Evolutionary conservation across 2,113 vertebrate genomes (phyloP).

Genomic region (Ancistrus triradiatus): DNA sequence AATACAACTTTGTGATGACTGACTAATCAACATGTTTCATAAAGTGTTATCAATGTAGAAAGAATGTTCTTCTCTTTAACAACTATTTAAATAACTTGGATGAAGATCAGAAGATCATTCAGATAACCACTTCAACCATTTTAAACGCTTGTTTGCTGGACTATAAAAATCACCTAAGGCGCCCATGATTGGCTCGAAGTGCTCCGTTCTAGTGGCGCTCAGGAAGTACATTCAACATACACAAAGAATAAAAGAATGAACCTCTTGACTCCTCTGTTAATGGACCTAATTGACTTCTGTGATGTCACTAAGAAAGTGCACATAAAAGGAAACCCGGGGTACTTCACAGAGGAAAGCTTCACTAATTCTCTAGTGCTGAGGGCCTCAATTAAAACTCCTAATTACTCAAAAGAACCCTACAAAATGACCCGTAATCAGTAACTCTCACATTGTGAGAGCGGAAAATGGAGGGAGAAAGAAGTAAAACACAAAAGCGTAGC

Average conservation of each 20-base stretch:
- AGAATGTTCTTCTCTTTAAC: too few species aligned
- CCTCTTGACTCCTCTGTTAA: slow-evolving; percentile 52
- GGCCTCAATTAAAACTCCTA: slow-evolving; percentile 69
- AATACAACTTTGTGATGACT: too few species aligned
- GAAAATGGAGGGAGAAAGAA: slow-evolving; percentile 37
- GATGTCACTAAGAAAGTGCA: slow-evolving; percentile 56
- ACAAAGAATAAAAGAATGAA: slow-evolving; percentile 54
- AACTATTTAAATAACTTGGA: too few species aligned
- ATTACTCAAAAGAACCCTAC: slow-evolving; percentile 58
- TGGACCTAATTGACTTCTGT: slow-evolving; percentile 66
- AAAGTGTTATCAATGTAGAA: too few species aligned
- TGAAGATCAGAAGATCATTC: background rate
- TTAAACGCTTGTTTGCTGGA: background rate
- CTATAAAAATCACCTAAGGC: background rate
- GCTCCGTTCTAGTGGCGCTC: slow-evolving; percentile 2
- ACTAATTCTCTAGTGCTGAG: slow-evolving; percentile 63
- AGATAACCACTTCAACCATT: background rate
- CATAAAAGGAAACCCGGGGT: slow-evolving; percentile 54
- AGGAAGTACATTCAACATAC: slow-evolving; percentile 40
- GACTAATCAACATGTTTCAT: too few species aligned
- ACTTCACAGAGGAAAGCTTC: slow-evolving; percentile 52
- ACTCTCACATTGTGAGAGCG: slow-evolving; percentile 44
- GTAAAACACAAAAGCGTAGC: slow-evolving; percentile 33
- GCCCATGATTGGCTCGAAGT: too few species aligned
- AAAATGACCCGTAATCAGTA: slow-evolving; percentile 66